phyloP scores from a whole-genome alignment of 2,113 vertebrate species.

The Apodemus sylvaticus region DNA sequence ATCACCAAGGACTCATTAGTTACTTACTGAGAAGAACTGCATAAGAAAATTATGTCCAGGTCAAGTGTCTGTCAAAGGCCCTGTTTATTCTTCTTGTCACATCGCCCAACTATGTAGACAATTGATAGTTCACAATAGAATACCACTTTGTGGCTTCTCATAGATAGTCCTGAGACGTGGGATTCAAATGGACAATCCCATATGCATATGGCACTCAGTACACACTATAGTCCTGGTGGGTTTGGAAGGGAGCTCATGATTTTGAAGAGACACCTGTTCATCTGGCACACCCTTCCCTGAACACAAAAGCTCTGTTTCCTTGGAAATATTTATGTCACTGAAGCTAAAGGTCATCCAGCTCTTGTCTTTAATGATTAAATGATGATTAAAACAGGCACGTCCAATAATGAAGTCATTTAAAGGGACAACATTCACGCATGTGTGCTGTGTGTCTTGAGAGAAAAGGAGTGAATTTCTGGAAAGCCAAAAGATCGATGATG shows the following conservation, averaged over 20 bases:
- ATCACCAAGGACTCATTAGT: slow-evolving; percentile 13
- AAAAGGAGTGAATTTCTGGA: neutral
- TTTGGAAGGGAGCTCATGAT: slow-evolving; percentile 33
- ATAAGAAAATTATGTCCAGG: neutral
- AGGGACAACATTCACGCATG: neutral
- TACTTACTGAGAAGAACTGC: neutral
- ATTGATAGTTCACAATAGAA: neutral
- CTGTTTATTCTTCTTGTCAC: slow-evolving; percentile 41
- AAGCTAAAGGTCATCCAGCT: slow-evolving; percentile 58
- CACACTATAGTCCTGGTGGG: neutral
- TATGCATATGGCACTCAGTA: neutral
- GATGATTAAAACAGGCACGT: slow-evolving; percentile 39
- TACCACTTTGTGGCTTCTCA: slow-evolving; percentile 20
- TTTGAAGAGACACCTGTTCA: slow-evolving; percentile 12
- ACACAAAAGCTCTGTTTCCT: slow-evolving; percentile 28
- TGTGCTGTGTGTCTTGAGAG: neutral
- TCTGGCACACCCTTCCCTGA: neutral
- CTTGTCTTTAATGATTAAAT: neutral
- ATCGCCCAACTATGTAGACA: neutral
- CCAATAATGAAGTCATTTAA: slow-evolving; percentile 42
- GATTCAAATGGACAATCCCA: neutral
- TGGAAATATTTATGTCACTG: slow-evolving; percentile 47
- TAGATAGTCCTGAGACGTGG: neutral
- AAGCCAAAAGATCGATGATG: neutral
- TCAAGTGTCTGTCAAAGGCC: neutral